Percentiles rank a stretch among this genome's conserved stretches.
These are phyloP conservation scores for Poecilia picta DNA, from an alignment of 2,797 vertebrate genomes.

Conservation along the genomic window DNA sequence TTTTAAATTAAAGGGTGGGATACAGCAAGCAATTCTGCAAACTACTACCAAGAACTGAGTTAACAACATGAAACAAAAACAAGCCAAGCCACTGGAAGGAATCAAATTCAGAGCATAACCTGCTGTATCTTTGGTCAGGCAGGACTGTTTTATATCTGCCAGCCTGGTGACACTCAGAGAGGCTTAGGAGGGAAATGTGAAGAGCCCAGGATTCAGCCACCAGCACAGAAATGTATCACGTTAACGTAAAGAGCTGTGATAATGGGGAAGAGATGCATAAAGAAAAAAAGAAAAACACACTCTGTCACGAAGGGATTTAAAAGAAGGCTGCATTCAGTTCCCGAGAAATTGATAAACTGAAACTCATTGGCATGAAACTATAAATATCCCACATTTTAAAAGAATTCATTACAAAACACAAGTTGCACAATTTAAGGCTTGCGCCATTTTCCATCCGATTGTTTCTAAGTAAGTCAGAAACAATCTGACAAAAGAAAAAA, in stretches of 20 bases:
- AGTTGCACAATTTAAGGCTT: conserved; percentile 29
- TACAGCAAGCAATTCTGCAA: neutral
- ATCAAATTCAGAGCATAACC: conserved; percentile 4
- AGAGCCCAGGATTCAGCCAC: conserved; percentile 23
- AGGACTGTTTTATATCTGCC: conserved; percentile 28
- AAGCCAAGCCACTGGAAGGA: neutral
- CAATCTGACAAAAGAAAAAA: neutral
- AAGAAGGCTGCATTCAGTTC: neutral
- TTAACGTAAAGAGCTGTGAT: conserved; percentile 48
- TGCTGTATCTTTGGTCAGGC: conserved; percentile 14
- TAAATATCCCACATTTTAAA: neutral
- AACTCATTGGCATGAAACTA: neutral
- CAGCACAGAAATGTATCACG: conserved; percentile 58
- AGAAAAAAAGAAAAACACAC: conserved; percentile 6
- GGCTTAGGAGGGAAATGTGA: conserved; percentile 7
- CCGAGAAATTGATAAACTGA: neutral
- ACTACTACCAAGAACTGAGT: neutral
- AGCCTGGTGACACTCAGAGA: conserved; percentile 9
- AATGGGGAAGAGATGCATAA: conserved; percentile 29
- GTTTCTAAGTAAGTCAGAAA: neutral
- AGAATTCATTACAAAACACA: conserved; percentile 3
- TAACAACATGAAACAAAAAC: neutral
- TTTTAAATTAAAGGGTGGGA: neutral
- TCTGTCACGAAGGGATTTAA: no score
- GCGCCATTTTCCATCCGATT: conserved; percentile 41